Evolutionary conservation across 2,113 vertebrate genomes (phyloP).

Genomic region (Alosa alosa): DNA sequence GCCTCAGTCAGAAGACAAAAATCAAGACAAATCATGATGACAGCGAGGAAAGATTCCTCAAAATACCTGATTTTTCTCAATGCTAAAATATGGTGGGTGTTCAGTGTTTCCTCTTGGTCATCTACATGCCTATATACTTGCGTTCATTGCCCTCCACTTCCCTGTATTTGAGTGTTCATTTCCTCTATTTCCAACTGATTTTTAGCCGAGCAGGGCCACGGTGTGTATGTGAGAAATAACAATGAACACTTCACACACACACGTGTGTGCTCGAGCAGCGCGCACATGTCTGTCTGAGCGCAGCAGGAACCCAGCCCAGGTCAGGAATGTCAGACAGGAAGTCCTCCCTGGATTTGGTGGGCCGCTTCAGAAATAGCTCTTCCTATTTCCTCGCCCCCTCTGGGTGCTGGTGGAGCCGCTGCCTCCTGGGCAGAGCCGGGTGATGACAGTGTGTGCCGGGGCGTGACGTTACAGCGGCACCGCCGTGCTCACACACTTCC

Average conservation of each 20-base stretch:
- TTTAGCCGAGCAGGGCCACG: neutral
- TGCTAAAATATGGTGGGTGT: neutral
- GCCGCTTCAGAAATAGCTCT: constrained; percentile 70
- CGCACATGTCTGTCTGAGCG: neutral
- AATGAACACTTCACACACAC: neutral
- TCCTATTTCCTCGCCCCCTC: constrained; percentile 64
- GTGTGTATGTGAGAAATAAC: neutral
- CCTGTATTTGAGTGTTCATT: neutral
- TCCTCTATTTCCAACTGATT: neutral
- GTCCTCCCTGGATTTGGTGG: constrained; percentile 56
- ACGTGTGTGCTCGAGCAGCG: neutral
- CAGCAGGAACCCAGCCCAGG: constrained; percentile 66
- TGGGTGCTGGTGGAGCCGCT: constrained; percentile 50
- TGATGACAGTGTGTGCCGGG: constrained; percentile 50
- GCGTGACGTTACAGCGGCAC: constrained; percentile 14
- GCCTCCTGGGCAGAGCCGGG: constrained; percentile 47
- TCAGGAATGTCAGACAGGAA: constrained; percentile 80
- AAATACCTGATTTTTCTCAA: neutral
- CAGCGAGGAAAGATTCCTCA: neutral
- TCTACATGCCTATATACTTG: neutral
- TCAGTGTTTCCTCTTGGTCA: neutral
- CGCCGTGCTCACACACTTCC: neutral
- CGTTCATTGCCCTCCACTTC: neutral
- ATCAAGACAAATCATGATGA: too few relatives aligned
- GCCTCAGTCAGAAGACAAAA: neutral